Percentiles rank a stretch among this genome's conserved stretches.
phyloP scores from a whole-genome alignment of 2,888 invertebrate species.

The Yponomeuta malinellus region DNA sequence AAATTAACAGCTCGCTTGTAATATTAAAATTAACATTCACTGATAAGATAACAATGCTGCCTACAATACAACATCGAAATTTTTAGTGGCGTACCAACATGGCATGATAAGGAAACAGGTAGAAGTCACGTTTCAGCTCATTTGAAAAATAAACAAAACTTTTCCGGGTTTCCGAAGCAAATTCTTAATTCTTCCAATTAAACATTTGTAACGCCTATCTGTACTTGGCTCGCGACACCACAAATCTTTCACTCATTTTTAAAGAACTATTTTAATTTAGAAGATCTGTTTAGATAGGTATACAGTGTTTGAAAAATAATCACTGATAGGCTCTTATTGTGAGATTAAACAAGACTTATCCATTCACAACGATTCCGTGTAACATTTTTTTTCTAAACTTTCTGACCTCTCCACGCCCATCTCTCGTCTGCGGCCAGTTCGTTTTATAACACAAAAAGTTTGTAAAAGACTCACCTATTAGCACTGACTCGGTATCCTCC shows the following conservation, averaged over 20 bases:
- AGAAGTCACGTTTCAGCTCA: constrained; percentile 68
- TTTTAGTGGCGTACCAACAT: constrained; percentile 30
- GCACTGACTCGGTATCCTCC: constrained; percentile 78
- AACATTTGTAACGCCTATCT: neutral
- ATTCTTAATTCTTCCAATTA: no score
- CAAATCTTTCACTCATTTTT: no score
- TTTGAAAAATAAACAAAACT: constrained; percentile 72
- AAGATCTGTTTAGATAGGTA: no score
- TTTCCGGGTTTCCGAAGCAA: constrained; percentile 34
- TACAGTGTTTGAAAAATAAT: no score
- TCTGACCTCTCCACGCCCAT: neutral
- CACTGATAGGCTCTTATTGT: no score
- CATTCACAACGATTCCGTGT: no score
- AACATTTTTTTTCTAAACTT: neutral
- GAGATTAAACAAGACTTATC: no score
- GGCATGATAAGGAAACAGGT: constrained; percentile 65
- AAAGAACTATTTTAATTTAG: no score
- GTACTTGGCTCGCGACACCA: no score
- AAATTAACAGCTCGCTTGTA: neutral
- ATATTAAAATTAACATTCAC: neutral
- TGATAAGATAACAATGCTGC: neutral
- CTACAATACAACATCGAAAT: neutral
- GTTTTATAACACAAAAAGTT: neutral
- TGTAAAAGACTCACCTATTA: constrained; percentile 75
- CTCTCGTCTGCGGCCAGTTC: neutral